Percentiles rank a stretch among this genome's conserved stretches.
phyloP scores from a whole-genome alignment of 2,888 invertebrate species.

The Orthosia cruda region DNA sequence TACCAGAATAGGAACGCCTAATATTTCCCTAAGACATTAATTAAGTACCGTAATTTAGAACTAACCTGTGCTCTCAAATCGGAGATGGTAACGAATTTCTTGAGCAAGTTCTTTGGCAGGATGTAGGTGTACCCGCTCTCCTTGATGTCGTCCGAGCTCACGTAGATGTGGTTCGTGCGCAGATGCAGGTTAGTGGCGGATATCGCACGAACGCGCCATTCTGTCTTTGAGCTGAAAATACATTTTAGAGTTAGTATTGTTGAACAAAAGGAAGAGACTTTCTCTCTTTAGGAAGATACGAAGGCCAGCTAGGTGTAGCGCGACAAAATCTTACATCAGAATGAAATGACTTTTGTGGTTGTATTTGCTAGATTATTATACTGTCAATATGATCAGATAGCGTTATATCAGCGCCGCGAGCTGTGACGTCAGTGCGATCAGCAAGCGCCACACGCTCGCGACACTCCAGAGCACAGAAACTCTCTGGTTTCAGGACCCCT shows the following conservation, averaged over 20 bases:
- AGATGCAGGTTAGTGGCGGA: constrained; percentile 99
- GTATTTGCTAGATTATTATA: neutral
- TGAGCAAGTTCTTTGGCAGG: constrained; percentile 98
- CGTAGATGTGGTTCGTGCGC: constrained; percentile 99
- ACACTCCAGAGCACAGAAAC: constrained; percentile 86
- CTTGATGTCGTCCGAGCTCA: constrained; percentile 99
- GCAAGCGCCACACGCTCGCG: constrained; percentile 67
- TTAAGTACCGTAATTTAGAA: neutral
- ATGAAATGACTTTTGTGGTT: neutral
- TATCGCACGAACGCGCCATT: constrained; percentile 99
- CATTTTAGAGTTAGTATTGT: neutral
- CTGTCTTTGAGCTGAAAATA: constrained; percentile 97
- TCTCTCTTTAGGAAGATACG: neutral
- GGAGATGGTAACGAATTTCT: constrained; percentile 99
- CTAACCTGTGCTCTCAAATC: constrained; percentile 98
- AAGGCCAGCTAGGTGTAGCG: neutral
- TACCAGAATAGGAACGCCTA: neutral
- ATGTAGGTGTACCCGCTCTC: constrained; percentile 99
- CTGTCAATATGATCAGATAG: constrained; percentile 80
- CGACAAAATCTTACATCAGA: neutral
- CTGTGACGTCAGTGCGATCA: constrained; percentile 75
- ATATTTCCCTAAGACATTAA: neutral
- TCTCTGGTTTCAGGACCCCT: constrained; percentile 91
- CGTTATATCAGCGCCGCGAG: constrained; percentile 79
- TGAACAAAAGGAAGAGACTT: neutral